Evolutionary conservation across 1,140 invertebrate genomes (phyloP).

Genomic region (Trichogramma pretiosum): DNA sequence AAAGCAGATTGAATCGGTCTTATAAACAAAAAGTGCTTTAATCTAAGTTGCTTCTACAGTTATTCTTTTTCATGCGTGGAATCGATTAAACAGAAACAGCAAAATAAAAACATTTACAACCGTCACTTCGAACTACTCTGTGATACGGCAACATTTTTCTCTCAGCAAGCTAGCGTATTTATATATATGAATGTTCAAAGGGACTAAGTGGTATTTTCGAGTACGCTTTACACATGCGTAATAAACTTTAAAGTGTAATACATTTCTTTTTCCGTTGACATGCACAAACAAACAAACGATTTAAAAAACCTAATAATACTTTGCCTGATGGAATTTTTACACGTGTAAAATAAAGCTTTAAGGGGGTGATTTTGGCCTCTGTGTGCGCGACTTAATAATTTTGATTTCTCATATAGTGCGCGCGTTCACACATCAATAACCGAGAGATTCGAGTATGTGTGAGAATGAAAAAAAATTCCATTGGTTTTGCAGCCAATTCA

Average conservation of each 20-base stretch:
- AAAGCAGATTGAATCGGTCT: constrained; percentile 58
- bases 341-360: too few species aligned
- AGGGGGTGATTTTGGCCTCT: too few species aligned
- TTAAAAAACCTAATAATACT: constrained; percentile 22
- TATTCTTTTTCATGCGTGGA: constrained; percentile 16
- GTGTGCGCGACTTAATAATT: too few species aligned
- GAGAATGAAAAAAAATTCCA: constrained; percentile 21
- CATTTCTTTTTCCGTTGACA: constrained; percentile 30
- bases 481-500: constrained; percentile 22
- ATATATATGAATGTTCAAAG: too few species aligned
- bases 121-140: constrained; percentile 39
- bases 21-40: constrained; percentile 44
- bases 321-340: constrained; percentile 27
- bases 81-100: constrained; percentile 17
- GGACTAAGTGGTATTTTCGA: too few species aligned
- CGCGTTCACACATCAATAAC: too few species aligned
- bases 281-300: too few species aligned
- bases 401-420: too few species aligned
- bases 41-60: constrained; percentile 13
- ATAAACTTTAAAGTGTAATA: constrained; percentile 26
- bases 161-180: too few species aligned
- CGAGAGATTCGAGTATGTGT: too few species aligned
- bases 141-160: too few species aligned
- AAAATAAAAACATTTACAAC: constrained; percentile 18
- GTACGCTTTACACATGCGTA: constrained; percentile 25